A percentile compares a stretch with the other conserved stretches of the same genome.
Evolutionary conservation across 2,113 vertebrate genomes (phyloP).

Genomic region (Malurus melanocephalus): DNA sequence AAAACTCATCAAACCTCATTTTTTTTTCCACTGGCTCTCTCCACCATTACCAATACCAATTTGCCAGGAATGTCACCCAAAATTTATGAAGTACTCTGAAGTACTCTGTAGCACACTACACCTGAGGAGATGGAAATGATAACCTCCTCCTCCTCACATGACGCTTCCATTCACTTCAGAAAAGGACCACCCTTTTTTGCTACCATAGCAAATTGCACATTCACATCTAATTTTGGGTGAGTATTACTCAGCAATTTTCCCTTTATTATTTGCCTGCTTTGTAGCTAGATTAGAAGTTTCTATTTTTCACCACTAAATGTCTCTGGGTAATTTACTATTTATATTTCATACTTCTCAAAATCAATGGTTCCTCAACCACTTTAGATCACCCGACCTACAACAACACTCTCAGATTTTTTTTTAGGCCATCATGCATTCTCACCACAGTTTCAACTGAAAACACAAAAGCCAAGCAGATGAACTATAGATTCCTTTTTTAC

Average conservation of each 20-base stretch:
- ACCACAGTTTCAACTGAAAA: background rate
- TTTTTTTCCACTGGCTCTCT: background rate
- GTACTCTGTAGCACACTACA: background rate
- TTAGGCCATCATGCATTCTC: background rate
- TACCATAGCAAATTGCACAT: background rate
- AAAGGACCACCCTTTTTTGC: background rate
- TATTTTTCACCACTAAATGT: constrained; percentile 33
- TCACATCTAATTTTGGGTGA: background rate
- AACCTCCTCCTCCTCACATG: background rate
- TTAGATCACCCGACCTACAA: background rate
- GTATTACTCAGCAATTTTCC: constrained; percentile 17
- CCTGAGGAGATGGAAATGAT: background rate
- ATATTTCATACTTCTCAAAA: constrained; percentile 24
- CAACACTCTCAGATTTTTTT: background rate
- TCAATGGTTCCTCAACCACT: background rate
- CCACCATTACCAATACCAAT: background rate
- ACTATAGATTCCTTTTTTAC: background rate
- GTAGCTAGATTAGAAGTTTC: constrained; percentile 19
- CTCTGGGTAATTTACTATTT: constrained; percentile 18
- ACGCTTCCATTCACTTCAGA: background rate
- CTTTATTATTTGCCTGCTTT: constrained; percentile 2
- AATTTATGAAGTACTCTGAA: background rate
- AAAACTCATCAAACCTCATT: background rate
- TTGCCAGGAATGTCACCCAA: background rate
- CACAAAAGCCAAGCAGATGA: background rate